phyloP scores from a whole-genome alignment of 2,888 invertebrate genomes.

The Drosophila mimica region DNA sequence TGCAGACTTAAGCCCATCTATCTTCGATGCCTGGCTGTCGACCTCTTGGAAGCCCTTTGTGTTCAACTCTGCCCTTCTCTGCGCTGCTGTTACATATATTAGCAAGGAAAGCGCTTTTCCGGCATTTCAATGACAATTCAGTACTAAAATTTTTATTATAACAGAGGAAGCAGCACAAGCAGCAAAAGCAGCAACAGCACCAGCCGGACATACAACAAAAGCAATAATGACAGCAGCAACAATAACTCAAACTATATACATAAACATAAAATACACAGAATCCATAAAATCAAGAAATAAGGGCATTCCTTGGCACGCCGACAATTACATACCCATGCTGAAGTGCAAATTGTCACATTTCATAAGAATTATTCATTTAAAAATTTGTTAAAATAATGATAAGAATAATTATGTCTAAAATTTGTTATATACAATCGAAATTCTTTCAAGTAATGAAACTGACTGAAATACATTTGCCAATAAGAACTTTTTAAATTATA shows the following conservation, averaged over 20 bases:
- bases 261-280: slow-evolving; percentile 65
- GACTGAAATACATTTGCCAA: not conserved
- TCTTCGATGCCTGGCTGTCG: slow-evolving; percentile 25
- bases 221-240: slow-evolving; percentile 38
- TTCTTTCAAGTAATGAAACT: not conserved
- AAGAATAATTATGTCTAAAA: not conserved
- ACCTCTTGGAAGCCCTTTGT: slow-evolving; percentile 30
- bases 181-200: slow-evolving; percentile 30
- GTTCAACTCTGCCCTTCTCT: slow-evolving; percentile 6
- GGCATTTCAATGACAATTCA: slow-evolving; percentile 49
- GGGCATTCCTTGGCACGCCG: not conserved
- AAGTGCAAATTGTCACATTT: not conserved
- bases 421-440: not conserved
- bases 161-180: slow-evolving; percentile 27
- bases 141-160: slow-evolving; percentile 60
- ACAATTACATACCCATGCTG: not conserved
- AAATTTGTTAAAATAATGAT: not conserved
- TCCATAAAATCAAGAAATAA: slow-evolving; percentile 32
- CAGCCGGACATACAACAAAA: slow-evolving; percentile 41
- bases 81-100: slow-evolving; percentile 9
- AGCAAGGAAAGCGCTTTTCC: slow-evolving; percentile 22
- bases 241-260: slow-evolving; percentile 50
- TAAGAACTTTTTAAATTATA: no score
- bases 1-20: slow-evolving; percentile 19
- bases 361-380: not conserved